Percentiles rank a stretch among this genome's conserved stretches.
Evolutionary conservation across 2,888 invertebrate species (phyloP).

Genomic region (Macrosiphum euphorbiae): DNA sequence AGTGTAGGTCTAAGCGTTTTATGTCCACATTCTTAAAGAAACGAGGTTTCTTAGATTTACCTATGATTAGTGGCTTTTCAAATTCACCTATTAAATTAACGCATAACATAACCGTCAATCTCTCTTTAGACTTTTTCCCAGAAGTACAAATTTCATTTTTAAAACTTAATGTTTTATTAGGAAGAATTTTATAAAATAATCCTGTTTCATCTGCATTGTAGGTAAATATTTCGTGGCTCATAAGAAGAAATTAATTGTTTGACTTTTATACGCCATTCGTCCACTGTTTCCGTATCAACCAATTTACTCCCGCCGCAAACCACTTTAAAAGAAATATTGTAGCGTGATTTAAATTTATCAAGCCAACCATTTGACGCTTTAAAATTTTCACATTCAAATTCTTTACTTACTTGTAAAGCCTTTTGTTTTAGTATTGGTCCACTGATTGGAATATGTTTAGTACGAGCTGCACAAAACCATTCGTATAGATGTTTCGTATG

Average conservation of each 20-base stretch:
- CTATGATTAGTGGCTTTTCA: conserved; percentile 45
- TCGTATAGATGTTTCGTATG: no score
- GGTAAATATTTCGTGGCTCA: conserved; percentile 55
- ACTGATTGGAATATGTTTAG: no score
- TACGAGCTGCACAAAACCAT: no score
- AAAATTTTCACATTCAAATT: no score
- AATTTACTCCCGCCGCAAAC: no score
- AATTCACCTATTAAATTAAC: conserved; percentile 1
- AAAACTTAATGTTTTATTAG: conserved; percentile 3
- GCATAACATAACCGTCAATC: conserved; percentile 45
- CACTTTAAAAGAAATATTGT: no score
- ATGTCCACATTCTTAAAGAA: conserved; percentile 42
- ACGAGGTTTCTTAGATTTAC: conserved; percentile 38
- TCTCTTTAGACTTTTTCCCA: conserved; percentile 49
- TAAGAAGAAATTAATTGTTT: conserved; percentile 6
- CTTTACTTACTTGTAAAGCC: no score
- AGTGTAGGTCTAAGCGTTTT: background rate
- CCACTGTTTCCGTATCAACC: background rate
- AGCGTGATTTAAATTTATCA: no score
- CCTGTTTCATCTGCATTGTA: conserved; percentile 46
- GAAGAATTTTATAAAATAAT: conserved; percentile 38
- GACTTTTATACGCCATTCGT: conserved; percentile 35
- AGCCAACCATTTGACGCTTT: no score
- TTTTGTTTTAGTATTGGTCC: no score
- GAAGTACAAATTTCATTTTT: background rate